Base-by-base conservation (phyloP, 1,140 invertebrate species). In the Probaryconus sp. region DNA sequence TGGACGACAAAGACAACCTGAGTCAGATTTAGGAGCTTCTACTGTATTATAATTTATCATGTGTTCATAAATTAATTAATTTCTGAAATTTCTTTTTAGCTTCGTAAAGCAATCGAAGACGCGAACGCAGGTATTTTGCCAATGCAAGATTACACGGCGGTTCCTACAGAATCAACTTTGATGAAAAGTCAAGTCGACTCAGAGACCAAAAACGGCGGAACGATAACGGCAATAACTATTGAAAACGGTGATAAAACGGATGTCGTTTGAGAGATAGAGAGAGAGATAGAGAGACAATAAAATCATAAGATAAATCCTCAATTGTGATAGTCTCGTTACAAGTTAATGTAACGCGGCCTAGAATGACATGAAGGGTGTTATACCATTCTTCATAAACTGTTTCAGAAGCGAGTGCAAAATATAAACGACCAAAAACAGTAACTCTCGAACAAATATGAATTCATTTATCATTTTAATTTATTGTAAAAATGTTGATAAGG, bases 21-120 rank as follows among this genome's bases (percentile, higher is more conserved):
- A n/a, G n/a, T n/a, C n/a, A n/a, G n/a, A n/a, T n/a, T n/a, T n/a
- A n/a, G n/a, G n/a, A n/a, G n/a, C n/a, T n/a, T n/a, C 26, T 31
- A 10, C 6, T n/a, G 10, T 31, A 31, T 31, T n/a, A n/a, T n/a
- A n/a, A 31, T 31, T 31, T 31, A 31, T n/a, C 10, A 30, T 1
- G 10, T 31, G 31, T 31, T 24, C 1, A 53, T 24, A 38, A 31
- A 24, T 16, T 37, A 1, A 47, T n/a, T 35, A 18, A 30, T 42
- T 26, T 50, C 40, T 31, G 6, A 18, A 35, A 53, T 35, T 56
- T 42, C 30, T 47, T 71, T 64, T 48, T 84, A 96, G 93, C 83
- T 96, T 5, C 89, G 95, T 42, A 94, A 94, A 86, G 94, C 94
- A 0, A 97, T 97, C 56, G 95, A 97, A 80, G 93, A 96, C 74